These are phyloP conservation scores for Nerophis lumbriciformis DNA, from an alignment of 2,113 vertebrate species.

Conservation along the genomic window DNA sequence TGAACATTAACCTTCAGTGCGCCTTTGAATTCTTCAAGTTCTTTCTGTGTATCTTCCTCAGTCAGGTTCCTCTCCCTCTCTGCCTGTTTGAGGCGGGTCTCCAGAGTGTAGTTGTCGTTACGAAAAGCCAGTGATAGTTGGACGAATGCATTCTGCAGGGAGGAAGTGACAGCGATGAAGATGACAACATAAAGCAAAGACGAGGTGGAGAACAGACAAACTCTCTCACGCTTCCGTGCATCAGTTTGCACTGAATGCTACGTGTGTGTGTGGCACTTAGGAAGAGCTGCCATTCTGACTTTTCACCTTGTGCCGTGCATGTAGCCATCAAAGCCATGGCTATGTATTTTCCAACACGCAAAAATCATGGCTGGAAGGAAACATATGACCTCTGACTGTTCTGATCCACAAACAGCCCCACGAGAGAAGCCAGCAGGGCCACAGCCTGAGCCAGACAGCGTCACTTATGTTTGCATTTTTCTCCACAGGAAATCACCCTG, in stretches of 20 bases:
- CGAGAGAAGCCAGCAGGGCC: constrained; percentile 42
- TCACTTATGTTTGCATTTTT: constrained; percentile 62
- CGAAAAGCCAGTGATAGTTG: constrained; percentile 98
- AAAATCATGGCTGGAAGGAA: constrained; percentile 46
- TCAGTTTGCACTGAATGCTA: constrained; percentile 2
- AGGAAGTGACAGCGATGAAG: constrained; percentile 37
- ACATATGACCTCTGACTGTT: constrained; percentile 60
- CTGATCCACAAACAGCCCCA: constrained; percentile 51
- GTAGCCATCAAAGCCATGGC: constrained; percentile 55
- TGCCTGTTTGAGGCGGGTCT: constrained; percentile 87
- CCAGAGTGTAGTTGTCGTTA: constrained; percentile 96
- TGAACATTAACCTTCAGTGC: constrained; percentile 79
- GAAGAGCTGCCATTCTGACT: constrained; percentile 36
- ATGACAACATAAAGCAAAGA: constrained; percentile 11
- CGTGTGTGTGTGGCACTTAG: constrained; percentile 9
- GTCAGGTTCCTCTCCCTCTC: constrained; percentile 92
- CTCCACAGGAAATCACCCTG: constrained; percentile 63
- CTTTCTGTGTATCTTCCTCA: constrained; percentile 92
- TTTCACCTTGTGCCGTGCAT: constrained; percentile 32
- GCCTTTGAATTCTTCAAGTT: constrained; percentile 91
- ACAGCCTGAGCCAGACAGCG: constrained; percentile 29
- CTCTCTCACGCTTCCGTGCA: background rate
- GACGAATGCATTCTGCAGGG: constrained; percentile 89
- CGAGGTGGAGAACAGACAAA: constrained; percentile 11
- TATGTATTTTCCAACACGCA: constrained; percentile 31